Evolutionary conservation across 1,140 invertebrate species (phyloP).

Genomic region (Aleiodes sp.): DNA sequence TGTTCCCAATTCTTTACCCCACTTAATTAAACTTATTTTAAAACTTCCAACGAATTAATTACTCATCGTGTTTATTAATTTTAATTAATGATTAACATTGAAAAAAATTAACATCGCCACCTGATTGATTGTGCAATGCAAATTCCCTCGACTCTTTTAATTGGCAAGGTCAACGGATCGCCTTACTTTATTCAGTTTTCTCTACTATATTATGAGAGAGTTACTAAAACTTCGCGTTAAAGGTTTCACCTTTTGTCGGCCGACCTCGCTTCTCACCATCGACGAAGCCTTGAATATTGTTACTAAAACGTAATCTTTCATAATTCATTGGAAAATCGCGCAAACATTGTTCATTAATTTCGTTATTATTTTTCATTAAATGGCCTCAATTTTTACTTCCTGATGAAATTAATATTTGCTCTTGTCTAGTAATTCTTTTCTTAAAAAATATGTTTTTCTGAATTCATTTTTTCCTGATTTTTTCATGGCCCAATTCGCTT

Average conservation of each 20-base stretch:
- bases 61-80: neutral
- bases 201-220: no score
- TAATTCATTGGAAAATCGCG: neutral
- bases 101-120: neutral
- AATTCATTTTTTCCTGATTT: neutral
- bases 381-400: neutral
- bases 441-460: no score
- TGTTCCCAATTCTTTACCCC: no score
- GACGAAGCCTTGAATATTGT: neutral
- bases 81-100: neutral
- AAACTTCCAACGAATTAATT: neutral
- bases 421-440: no score
- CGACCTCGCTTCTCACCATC: neutral
- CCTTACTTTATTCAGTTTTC: neutral
- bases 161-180: slow-evolving; percentile 14
- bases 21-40: no score
- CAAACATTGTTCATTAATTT: neutral
- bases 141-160: neutral
- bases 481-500: neutral
- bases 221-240: neutral
- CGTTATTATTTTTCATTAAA: no score
- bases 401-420: no score
- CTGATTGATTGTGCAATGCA: neutral
- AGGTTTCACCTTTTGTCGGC: slow-evolving; percentile 14
- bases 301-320: neutral